Evolutionary conservation across 2,888 invertebrate genomes (phyloP).

Genomic region (Agrilus cyanescens): DNA sequence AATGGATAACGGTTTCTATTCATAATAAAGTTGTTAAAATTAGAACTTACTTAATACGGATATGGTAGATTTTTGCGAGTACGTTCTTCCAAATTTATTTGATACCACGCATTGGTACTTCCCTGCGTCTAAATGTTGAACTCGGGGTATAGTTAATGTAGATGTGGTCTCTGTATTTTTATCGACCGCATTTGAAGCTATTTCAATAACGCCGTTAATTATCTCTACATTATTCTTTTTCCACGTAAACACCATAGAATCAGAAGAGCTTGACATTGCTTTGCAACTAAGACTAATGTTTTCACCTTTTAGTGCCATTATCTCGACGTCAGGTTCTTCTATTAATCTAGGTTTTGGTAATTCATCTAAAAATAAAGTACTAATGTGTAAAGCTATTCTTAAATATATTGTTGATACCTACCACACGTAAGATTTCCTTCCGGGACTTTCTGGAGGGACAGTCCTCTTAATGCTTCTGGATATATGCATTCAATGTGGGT

Average conservation of each 20-base stretch:
- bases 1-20: neutral
- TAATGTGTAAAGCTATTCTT: neutral
- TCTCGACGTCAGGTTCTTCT: constrained; percentile 67
- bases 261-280: constrained; percentile 66
- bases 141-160: constrained; percentile 58
- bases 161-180: constrained; percentile 60
- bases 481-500: constrained; percentile 67
- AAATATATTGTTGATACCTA: constrained; percentile 24
- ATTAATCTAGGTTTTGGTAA: constrained; percentile 77
- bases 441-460: constrained; percentile 53
- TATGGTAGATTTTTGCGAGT: constrained; percentile 75
- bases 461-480: constrained; percentile 64
- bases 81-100: constrained; percentile 80
- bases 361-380: constrained; percentile 42
- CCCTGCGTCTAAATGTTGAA: constrained; percentile 72
- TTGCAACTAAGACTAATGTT: constrained; percentile 73
- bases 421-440: constrained; percentile 57
- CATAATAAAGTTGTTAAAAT: neutral
- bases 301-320: constrained; percentile 78
- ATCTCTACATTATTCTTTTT: constrained; percentile 70
- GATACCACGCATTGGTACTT: constrained; percentile 88
- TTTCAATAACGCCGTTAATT: constrained; percentile 22
- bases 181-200: constrained; percentile 37
- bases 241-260: constrained; percentile 74
- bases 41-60: constrained; percentile 61